Evolutionary conservation across 2,113 vertebrate genomes (phyloP).

Genomic region (Mellivora capensis): DNA sequence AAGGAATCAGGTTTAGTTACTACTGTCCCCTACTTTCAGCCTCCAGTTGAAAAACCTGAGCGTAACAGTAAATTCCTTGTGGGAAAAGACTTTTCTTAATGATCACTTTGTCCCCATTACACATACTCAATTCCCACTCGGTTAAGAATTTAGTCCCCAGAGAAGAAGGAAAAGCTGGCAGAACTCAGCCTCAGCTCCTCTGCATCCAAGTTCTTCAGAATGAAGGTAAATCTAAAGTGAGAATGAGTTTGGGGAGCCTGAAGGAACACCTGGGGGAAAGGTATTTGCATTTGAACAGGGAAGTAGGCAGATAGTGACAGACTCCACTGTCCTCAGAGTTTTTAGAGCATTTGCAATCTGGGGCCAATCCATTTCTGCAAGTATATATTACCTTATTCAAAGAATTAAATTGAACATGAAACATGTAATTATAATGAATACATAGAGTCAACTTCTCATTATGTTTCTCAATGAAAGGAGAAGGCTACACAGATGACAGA

Average conservation of each 20-base stretch:
- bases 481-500: neutral
- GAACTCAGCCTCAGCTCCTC: neutral
- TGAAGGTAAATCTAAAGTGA: neutral
- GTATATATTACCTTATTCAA: neutral
- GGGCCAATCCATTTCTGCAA: neutral
- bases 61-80: neutral
- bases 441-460: neutral
- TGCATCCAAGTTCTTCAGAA: neutral
- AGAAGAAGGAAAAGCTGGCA: neutral
- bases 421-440: neutral
- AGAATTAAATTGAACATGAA: neutral
- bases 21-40: neutral
- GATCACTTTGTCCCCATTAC: too few relatives aligned
- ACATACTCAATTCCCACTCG: too few relatives aligned
- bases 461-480: neutral
- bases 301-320: neutral
- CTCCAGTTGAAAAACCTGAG: neutral
- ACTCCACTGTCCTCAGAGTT: neutral
- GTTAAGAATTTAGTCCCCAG: neutral
- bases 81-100: neutral
- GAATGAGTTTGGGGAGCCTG: neutral
- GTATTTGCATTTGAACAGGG: neutral
- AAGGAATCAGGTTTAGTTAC: neutral
- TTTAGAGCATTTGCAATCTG: neutral
- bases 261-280: neutral